These are phyloP conservation scores for Seira sanloemensis DNA, from an alignment of 2,888 invertebrate genomes.

Conservation along the genomic window DNA sequence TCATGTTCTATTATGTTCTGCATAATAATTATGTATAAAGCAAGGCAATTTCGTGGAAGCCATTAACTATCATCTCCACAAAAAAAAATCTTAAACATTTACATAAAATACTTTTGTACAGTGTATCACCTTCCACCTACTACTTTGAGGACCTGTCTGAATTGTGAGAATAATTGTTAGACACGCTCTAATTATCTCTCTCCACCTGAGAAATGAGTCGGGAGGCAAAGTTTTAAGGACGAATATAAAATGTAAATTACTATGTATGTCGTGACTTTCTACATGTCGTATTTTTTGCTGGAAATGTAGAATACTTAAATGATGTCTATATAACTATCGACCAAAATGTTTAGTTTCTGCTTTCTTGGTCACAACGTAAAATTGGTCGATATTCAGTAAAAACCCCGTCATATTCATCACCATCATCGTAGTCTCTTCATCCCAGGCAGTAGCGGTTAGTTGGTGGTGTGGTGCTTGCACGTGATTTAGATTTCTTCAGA, in stretches of 20 bases:
- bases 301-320: neutral
- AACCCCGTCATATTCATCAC: conserved; percentile 1
- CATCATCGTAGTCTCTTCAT: neutral
- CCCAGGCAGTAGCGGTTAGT: neutral
- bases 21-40: neutral
- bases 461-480: conserved; percentile 3
- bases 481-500: conserved; percentile 7
- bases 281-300: neutral
- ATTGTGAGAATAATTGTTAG: neutral
- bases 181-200: conserved; percentile 52
- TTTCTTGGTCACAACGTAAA: too few relatives aligned
- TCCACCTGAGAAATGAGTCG: conserved; percentile 20
- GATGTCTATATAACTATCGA: too few relatives aligned
- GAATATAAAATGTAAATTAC: conserved; percentile 47
- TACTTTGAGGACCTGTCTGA: neutral
- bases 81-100: neutral
- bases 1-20: neutral
- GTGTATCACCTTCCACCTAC: too few relatives aligned
- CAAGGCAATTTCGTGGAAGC: neutral
- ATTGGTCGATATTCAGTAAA: too few relatives aligned
- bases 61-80: conserved; percentile 1
- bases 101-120: neutral
- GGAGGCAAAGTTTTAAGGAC: conserved; percentile 1
- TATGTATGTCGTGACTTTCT: conserved; percentile 21
- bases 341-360: too few relatives aligned